phyloP scores from a whole-genome alignment of 2,113 vertebrate genomes.

The Notarius lentiginosus region DNA sequence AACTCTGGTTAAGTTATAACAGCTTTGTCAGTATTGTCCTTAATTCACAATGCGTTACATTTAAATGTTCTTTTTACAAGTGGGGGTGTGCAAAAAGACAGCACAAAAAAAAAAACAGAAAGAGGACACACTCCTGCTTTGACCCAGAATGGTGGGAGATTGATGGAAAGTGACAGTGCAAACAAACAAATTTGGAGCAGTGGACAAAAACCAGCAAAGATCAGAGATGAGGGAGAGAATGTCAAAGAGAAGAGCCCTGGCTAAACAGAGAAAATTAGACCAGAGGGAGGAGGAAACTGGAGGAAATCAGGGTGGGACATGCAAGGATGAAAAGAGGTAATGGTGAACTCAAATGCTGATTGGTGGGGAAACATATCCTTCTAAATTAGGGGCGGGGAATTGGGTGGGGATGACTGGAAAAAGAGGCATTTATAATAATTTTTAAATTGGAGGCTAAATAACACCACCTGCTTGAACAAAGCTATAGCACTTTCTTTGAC shows the following conservation, averaged over 20 bases:
- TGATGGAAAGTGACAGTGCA: slow-evolving; percentile 46
- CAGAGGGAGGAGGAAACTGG: slow-evolving; percentile 26
- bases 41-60: not conserved
- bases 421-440: slow-evolving; percentile 1
- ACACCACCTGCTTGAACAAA: slow-evolving; percentile 34
- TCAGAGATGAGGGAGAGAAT: slow-evolving; percentile 15
- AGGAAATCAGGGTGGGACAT: slow-evolving; percentile 18
- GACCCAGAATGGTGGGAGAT: slow-evolving; percentile 42
- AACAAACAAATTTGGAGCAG: slow-evolving; percentile 48
- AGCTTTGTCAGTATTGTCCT: not conserved
- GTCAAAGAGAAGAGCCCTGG: slow-evolving; percentile 13
- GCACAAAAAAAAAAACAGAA: slow-evolving; percentile 5
- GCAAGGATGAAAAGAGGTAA: slow-evolving; percentile 9
- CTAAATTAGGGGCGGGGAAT: not conserved
- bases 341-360: slow-evolving; percentile 30
- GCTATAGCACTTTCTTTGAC: not conserved
- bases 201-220: slow-evolving; percentile 16
- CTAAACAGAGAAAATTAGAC: slow-evolving; percentile 36
- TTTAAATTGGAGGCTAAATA: not conserved
- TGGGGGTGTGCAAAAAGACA: not conserved
- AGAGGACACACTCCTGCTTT: slow-evolving; percentile 25
- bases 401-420: not conserved
- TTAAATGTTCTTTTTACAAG: not conserved
- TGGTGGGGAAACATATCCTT: slow-evolving; percentile 2
- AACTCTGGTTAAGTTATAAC: not conserved